Evolutionary conservation across 2,113 vertebrate genomes (phyloP).

Genomic region (Hoplias malabaricus): DNA sequence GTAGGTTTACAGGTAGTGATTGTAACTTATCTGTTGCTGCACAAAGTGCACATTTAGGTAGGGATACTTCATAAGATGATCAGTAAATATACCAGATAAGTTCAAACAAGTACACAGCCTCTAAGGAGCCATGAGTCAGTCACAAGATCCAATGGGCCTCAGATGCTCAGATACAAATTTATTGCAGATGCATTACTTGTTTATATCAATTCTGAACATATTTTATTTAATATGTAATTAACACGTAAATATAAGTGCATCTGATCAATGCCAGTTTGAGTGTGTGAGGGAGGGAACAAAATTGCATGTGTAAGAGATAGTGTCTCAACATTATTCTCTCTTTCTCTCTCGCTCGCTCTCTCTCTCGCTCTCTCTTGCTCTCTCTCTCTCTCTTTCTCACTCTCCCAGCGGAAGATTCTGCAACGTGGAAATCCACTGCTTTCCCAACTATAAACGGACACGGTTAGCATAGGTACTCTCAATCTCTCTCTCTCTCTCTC

Average conservation of each 20-base stretch:
- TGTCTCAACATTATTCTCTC: neutral
- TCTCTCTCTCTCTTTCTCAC: slow-evolving; percentile 1
- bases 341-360: slow-evolving; percentile 1
- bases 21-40: too few species aligned
- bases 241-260: too few species aligned
- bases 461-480: neutral
- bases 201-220: neutral
- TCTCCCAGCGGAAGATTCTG: slow-evolving; percentile 50
- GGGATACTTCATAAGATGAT: too few species aligned
- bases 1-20: too few species aligned
- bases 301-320: neutral
- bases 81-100: too few species aligned
- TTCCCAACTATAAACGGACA: slow-evolving; percentile 53
- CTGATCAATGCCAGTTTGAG: neutral
- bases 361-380: neutral
- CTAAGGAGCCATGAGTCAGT: too few species aligned
- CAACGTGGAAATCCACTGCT: slow-evolving; percentile 44
- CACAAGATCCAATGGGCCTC: too few species aligned
- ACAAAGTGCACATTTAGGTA: too few species aligned
- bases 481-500: too few species aligned
- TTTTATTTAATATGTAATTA: neutral
- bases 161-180: too few species aligned
- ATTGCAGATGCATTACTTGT: too few species aligned
- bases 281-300: neutral
- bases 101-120: too few species aligned